Evolutionary conservation across 2,113 vertebrate genomes (phyloP), one percentile per base, ranked within the genome.

Genomic region (Vombatus ursinus): DNA sequence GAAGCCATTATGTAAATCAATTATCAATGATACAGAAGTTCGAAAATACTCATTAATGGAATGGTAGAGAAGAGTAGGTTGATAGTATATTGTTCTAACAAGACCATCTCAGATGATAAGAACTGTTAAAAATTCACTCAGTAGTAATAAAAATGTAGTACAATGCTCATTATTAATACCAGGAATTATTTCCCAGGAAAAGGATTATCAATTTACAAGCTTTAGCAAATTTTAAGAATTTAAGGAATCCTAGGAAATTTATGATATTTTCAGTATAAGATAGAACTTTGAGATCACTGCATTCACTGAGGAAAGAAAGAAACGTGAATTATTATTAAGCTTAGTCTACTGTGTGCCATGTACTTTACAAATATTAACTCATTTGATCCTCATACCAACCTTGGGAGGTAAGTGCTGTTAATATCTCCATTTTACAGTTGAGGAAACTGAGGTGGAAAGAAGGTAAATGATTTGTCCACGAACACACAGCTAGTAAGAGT

Each of bases 201-300:
- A 92, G 89, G 26, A 22, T 92, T 94, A 94, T 94, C 93, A 50
- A 94, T 90, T 48, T 91, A 12, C 94, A 92, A 16, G 54, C 31
- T 31, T 19, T 90, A 93, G 92, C 16, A 48, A 10, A 2, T 24
- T 93, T 50, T 92, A 89, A 94, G 94, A 94, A 94, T 92, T 96
- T 90, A 94, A 90, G 48, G 47, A 90, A 93, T 93, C 31, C 4
- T 94, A 91, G 23, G 9, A 14, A 92, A 57, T 16, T 94, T 95
- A 77, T 91, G 47, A 8, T 51, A 84, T 77, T 95, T 94, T 28
- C 49, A 93, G 14, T 94, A 61, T 92, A 54, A 11, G 28, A 31
- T 61, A 61, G 28, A 61, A 14, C 57, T 37, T 68, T 68, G 57
- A 68, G 57, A 68, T 37, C 11, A 31, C 12, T 37, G 12, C 16